Conservation (phyloP, 2,113 vertebrate genomes). For the Raphicerus campestris region DNA sequence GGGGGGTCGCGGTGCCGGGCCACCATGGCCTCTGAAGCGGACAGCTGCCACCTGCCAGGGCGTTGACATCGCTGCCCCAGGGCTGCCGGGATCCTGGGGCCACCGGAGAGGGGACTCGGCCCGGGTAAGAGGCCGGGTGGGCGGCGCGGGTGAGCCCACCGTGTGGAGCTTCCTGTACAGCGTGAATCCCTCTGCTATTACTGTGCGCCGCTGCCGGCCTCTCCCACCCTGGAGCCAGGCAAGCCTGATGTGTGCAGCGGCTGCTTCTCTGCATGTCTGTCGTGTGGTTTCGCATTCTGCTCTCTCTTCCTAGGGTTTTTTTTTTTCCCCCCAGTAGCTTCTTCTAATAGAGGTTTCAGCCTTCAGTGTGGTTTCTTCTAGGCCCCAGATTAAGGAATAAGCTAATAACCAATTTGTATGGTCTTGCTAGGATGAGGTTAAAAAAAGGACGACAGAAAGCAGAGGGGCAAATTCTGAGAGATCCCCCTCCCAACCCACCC, state of each 20-base stretch:
- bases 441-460: neutral
- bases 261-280: neutral
- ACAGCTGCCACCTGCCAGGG: neutral
- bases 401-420: neutral
- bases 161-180: fast-evolving
- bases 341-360: neutral
- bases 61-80: conserved; percentile 46
- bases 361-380: neutral
- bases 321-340: neutral
- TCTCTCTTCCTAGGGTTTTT: neutral
- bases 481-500: neutral
- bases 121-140: conserved; percentile 45
- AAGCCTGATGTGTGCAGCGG: neutral
- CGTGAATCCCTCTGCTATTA: neutral
- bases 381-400: neutral
- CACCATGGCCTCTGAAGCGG: conserved; percentile 49
- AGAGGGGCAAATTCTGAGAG: neutral
- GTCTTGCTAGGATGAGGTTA: neutral
- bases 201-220: neutral
- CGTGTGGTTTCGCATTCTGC: neutral
- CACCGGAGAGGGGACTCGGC: conserved; percentile 13
- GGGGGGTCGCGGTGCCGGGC: neutral
- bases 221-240: neutral
- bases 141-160: neutral
- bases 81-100: conserved; percentile 48